Evolutionary conservation across 2,888 invertebrate genomes (phyloP).

Genomic region (Iphiclides podalirius): DNA sequence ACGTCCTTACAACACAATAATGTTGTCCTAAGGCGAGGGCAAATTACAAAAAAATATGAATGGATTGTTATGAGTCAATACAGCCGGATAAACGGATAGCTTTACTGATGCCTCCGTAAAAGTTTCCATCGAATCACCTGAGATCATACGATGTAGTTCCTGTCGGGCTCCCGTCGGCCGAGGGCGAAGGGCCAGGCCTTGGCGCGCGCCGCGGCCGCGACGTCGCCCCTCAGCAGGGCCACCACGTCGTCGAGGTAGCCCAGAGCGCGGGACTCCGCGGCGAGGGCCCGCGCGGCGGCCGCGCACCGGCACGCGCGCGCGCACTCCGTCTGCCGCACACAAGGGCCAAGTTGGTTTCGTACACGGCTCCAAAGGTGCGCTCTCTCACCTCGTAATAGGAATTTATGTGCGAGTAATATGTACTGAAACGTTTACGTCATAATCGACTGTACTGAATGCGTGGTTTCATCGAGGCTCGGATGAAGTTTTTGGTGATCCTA

Average conservation of each 20-base stretch:
- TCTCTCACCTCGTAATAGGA: not conserved
- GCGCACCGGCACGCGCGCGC: slow-evolving; percentile 64
- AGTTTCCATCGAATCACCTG: too few species aligned
- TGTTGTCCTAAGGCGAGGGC: too few species aligned
- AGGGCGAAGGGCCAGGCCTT: slow-evolving; percentile 68
- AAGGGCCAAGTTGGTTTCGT: not conserved
- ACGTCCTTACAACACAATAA: too few species aligned
- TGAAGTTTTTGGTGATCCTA: too few species aligned
- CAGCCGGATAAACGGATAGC: too few species aligned
- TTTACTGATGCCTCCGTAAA: too few species aligned
- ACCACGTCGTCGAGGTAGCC: slow-evolving; percentile 79
- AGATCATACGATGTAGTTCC: slow-evolving; percentile 64
- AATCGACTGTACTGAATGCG: too few species aligned
- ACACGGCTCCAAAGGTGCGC: not conserved
- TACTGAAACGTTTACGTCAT: too few species aligned
- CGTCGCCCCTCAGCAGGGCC: slow-evolving; percentile 73
- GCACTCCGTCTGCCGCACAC: slow-evolving; percentile 57
- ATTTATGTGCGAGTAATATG: too few species aligned
- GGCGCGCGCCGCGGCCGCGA: slow-evolving; percentile 53
- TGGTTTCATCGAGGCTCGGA: too few species aligned
- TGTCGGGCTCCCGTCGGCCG: slow-evolving; percentile 49
- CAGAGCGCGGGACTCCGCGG: slow-evolving; percentile 68
- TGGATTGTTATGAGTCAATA: too few species aligned
- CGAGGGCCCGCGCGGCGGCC: slow-evolving; percentile 65
- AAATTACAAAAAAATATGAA: too few species aligned